Evolutionary conservation across 2,113 vertebrate species (phyloP).

Genomic region (Ceyx cyanopectus): DNA sequence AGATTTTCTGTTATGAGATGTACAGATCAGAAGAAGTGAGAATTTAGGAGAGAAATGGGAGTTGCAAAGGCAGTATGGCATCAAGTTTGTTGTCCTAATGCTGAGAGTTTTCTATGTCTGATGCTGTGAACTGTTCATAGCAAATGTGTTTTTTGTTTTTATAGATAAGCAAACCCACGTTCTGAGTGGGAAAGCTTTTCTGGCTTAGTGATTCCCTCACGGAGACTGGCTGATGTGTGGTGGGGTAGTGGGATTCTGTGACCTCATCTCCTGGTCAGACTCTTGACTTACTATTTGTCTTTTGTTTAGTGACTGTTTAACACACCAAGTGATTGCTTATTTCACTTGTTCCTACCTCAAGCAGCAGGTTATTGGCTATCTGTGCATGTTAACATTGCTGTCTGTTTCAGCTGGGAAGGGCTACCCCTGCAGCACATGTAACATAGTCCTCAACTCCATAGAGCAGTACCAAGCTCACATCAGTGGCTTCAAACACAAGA

Average conservation of each 20-base stretch:
- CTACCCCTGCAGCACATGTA: conserved; percentile 92
- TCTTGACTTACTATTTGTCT: neutral
- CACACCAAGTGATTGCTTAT: neutral
- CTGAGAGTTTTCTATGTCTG: neutral
- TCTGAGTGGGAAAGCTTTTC: neutral
- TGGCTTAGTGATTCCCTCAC: neutral
- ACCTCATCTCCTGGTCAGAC: neutral
- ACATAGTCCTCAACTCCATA: conserved; percentile 96
- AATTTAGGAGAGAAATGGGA: neutral
- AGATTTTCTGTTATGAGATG: neutral
- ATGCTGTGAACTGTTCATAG: neutral
- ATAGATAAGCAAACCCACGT: neutral
- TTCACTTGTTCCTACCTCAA: conserved; percentile 18
- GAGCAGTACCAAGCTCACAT: conserved; percentile 97
- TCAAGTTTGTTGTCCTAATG: neutral
- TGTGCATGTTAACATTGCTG: conserved; percentile 57
- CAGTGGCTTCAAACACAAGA: conserved; percentile 97
- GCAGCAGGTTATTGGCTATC: neutral
- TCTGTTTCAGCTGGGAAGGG: conserved; percentile 89
- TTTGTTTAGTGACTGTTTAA: neutral
- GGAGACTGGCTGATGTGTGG: neutral
- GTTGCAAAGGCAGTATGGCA: neutral
- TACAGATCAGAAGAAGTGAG: neutral
- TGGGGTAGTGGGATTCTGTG: neutral
- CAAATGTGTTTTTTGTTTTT: neutral